phyloP scores from a whole-genome alignment of 1,140 invertebrate species.

The Cotesia chilonis region DNA sequence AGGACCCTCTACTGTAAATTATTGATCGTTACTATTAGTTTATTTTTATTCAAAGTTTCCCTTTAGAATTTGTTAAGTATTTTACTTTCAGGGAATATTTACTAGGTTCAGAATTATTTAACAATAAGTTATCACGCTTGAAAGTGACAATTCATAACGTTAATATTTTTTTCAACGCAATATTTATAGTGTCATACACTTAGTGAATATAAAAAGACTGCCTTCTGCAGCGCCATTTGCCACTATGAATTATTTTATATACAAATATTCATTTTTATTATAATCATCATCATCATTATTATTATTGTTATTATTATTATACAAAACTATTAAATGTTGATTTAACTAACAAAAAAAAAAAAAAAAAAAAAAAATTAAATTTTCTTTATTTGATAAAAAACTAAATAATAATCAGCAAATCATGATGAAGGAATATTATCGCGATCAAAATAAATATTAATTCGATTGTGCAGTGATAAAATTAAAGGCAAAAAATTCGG shows the following conservation, averaged over 20 bases:
- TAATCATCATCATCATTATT: neutral
- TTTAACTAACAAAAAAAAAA: neutral
- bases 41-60: conserved; percentile 4
- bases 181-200: conserved; percentile 31
- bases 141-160: conserved; percentile 46
- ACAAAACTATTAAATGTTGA: neutral
- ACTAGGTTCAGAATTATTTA: neutral
- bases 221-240: conserved; percentile 39
- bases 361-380: neutral
- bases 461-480: conserved; percentile 5
- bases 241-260: conserved; percentile 17
- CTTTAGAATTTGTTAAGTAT: conserved; percentile 17
- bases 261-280: neutral
- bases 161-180: conserved; percentile 13
- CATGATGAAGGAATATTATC: conserved; percentile 2
- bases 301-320: neutral
- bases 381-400: conserved; percentile 3
- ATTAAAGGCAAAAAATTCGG: conserved; percentile 37
- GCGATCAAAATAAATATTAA: conserved; percentile 15
- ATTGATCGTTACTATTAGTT: neutral
- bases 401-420: neutral
- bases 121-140: conserved; percentile 36
- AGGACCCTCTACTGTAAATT: neutral
- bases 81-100: too few species aligned
- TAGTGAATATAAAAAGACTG: conserved; percentile 28